phyloP scores from a whole-genome alignment of 2,797 vertebrate genomes.

The Meriones psammophilus region DNA sequence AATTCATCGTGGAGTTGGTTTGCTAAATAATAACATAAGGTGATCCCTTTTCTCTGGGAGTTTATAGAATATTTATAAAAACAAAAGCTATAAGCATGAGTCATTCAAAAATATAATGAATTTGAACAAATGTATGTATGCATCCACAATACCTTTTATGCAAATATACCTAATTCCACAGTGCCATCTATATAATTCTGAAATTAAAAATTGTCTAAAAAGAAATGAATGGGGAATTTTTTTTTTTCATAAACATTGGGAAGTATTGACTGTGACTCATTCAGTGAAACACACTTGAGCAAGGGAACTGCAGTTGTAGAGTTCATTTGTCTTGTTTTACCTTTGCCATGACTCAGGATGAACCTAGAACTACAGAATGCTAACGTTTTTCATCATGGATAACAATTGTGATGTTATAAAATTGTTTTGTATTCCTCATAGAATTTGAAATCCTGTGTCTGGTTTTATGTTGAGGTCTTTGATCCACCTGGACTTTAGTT shows the following conservation, averaged over 20 bases:
- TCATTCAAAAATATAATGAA: neutral
- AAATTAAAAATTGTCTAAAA: neutral
- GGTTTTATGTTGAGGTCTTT: too few relatives aligned
- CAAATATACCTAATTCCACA: neutral
- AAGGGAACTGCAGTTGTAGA: neutral
- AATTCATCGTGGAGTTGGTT: neutral
- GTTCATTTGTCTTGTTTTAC: neutral
- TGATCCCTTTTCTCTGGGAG: neutral
- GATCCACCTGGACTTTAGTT: too few relatives aligned
- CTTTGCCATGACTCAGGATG: neutral
- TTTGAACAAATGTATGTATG: neutral
- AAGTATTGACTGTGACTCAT: neutral
- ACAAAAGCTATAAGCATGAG: neutral
- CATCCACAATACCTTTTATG: neutral
- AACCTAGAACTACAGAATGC: neutral
- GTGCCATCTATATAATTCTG: neutral
- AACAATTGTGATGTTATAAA: neutral
- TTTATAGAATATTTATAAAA: neutral
- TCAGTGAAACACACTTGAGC: neutral
- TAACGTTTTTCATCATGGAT: neutral
- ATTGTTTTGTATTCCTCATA: neutral
- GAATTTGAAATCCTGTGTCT: neutral
- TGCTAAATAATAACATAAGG: neutral
- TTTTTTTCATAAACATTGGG: neutral
- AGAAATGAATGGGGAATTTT: neutral